Evolutionary conservation across 2,888 invertebrate species (phyloP), one percentile per base, ranked within the genome.

Genomic region (Athripsodes cinereus): DNA sequence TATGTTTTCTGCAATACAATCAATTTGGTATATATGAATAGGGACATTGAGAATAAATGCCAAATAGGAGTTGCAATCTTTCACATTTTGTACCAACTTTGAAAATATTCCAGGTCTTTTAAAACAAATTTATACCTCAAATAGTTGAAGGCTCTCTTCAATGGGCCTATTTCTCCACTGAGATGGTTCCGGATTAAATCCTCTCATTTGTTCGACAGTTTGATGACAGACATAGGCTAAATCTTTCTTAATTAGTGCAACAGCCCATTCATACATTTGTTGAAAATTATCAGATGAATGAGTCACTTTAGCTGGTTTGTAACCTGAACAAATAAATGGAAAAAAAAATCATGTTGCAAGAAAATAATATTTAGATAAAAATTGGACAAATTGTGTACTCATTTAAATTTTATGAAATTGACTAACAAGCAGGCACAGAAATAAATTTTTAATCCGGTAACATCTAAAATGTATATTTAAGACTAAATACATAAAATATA

Each of bases 281-380:
- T 96, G 88, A 74, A 99, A 99, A 73, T 99, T 86, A 74, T 99
- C 99, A 0, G 99, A 99, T 1, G 98, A 97, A 76, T 99, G 91
- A 0, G 99, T 99, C 6, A 99, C 85, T 74, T 90, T 84, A 67
- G 84, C 85, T 0, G 99, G 98, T 65, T 85, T 88, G 74, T 98
- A 99, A 16, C 97, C 94, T 84, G 26, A 20, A 40, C 6, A 31
- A 31, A n/a, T n/a, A n/a, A n/a, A n/a, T n/a, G n/a, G n/a, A n/a
- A n/a, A n/a, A n/a, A n/a, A n/a, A n/a, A n/a, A n/a, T n/a, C n/a
- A n/a, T n/a, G n/a, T n/a, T n/a, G n/a, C n/a, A n/a, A n/a, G n/a
- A n/a, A n/a, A n/a, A n/a, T n/a, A n/a, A n/a, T n/a, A n/a, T n/a
- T n/a, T n/a, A n/a, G n/a, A n/a, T n/a, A n/a, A n/a, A n/a, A n/a